phyloP scores from a whole-genome alignment of 2,113 vertebrate species.

The Typhlomys cinereus region DNA sequence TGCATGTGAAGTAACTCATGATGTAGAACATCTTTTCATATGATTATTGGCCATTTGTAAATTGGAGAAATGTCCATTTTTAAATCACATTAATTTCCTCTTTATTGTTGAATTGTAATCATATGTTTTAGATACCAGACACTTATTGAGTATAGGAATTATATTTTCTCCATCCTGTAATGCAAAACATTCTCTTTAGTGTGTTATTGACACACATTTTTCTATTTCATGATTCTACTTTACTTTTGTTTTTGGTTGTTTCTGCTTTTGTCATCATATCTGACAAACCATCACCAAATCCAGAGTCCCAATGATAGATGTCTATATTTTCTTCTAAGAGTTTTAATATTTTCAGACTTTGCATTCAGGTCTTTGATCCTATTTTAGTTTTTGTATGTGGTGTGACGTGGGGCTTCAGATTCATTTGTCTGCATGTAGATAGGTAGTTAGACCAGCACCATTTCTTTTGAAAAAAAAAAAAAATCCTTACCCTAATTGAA shows the following conservation, averaged over 20 bases:
- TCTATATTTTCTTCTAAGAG: conserved; percentile 6
- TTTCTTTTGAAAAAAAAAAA: conserved; percentile 12
- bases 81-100: neutral
- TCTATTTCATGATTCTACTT: neutral
- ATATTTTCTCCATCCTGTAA: neutral
- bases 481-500: neutral
- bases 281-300: neutral
- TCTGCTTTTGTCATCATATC: neutral
- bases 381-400: neutral
- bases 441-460: neutral
- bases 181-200: neutral
- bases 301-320: neutral
- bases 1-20: neutral
- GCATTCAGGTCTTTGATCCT: neutral
- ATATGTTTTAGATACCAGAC: neutral
- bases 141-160: neutral
- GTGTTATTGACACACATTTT: neutral
- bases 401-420: neutral
- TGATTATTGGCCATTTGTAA: neutral
- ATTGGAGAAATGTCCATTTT: neutral
- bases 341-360: neutral
- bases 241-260: neutral
- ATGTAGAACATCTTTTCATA: neutral
- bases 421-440: neutral
- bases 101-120: conserved; percentile 8